These are phyloP conservation scores for Macrosoma leucophasiata DNA, from an alignment of 2,888 invertebrate species.

Conservation along the genomic window DNA sequence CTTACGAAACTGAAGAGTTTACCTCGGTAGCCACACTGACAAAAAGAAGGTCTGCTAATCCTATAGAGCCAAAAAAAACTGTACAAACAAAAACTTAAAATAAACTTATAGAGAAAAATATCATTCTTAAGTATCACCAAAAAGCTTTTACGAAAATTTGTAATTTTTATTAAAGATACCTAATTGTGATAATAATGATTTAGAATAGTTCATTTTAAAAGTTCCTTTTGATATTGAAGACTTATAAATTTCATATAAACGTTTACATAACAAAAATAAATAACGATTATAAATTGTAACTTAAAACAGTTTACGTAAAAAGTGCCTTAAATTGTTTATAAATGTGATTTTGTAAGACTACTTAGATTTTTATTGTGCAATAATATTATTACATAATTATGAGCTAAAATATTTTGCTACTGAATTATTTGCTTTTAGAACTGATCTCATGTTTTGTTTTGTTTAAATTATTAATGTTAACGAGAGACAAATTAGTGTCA, in stretches of 20 bases:
- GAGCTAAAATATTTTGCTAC: constrained; percentile 16
- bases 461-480: no score
- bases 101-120: constrained; percentile 19
- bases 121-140: constrained; percentile 19
- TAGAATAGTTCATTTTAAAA: constrained; percentile 13
- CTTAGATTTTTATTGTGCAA: constrained; percentile 17
- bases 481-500: no score
- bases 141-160: no score
- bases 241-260: no score
- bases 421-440: constrained; percentile 16
- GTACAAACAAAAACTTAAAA: constrained; percentile 18
- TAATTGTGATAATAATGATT: no score
- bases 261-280: constrained; percentile 15
- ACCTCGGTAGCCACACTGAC: no score
- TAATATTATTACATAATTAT: no score
- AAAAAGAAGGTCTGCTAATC: no score
- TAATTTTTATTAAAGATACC: no score
- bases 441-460: constrained; percentile 17
- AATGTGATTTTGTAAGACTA: constrained; percentile 17
- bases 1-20: no score
- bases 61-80: no score
- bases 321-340: constrained; percentile 15
- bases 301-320: no score
- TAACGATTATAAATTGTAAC: constrained; percentile 13
- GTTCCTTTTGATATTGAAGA: constrained; percentile 11